Conservation (phyloP, 2,888 invertebrate genomes). For the Stegana nigrithorax region DNA sequence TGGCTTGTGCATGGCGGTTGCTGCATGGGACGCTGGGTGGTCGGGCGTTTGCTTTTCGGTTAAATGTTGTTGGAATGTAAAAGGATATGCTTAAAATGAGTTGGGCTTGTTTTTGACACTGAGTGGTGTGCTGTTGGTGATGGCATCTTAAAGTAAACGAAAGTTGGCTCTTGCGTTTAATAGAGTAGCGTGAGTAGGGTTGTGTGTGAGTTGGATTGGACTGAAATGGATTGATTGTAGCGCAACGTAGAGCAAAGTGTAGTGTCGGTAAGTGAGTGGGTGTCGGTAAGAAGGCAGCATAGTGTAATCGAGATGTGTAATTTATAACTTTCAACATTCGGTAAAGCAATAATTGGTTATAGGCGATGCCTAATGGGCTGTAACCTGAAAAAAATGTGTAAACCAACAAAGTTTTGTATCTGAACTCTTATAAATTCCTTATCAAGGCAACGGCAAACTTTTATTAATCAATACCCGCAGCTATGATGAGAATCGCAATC, state of each 20-base stretch:
- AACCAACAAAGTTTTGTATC: background rate
- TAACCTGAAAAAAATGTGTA: slow-evolving; percentile 29
- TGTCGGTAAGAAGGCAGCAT: background rate
- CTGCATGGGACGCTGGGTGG: slow-evolving; percentile 32
- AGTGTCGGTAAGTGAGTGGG: slow-evolving; percentile 7
- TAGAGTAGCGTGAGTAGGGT: slow-evolving; percentile 32
- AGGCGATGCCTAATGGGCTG: slow-evolving; percentile 55
- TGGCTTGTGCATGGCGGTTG: slow-evolving; percentile 42
- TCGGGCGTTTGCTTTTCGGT: background rate
- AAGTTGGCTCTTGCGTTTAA: slow-evolving; percentile 1
- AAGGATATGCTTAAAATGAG: slow-evolving; percentile 52
- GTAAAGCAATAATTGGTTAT: slow-evolving; percentile 26
- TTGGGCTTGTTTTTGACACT: slow-evolving; percentile 52
- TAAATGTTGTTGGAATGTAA: too few relatives aligned
- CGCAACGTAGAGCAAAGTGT: slow-evolving; percentile 28
- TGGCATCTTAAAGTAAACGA: slow-evolving; percentile 4
- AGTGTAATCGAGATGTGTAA: slow-evolving; percentile 32
- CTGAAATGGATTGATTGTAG: background rate
- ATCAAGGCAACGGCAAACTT: too few relatives aligned
- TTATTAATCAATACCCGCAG: too few relatives aligned
- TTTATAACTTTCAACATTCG: slow-evolving; percentile 52
- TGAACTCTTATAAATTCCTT: background rate
- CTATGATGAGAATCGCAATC: slow-evolving; percentile 69
- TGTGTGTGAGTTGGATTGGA: slow-evolving; percentile 14
- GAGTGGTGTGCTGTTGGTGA: slow-evolving; percentile 15